phyloP scores from a whole-genome alignment of 2,797 vertebrate species.

The Carcharodon carcharias region DNA sequence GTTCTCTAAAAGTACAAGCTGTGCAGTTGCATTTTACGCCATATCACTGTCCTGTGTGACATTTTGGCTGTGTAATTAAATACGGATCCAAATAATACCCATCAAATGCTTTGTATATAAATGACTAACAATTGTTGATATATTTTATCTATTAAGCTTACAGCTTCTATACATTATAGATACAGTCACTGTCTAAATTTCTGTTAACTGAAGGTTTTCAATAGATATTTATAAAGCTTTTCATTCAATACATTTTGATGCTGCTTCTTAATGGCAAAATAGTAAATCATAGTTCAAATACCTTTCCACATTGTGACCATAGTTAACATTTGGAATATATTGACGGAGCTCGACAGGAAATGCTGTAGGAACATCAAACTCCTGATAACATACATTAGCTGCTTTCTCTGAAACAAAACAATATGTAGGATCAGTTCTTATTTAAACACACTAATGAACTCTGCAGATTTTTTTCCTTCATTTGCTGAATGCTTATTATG shows the following conservation, averaged over 20 bases:
- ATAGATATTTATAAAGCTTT: neutral
- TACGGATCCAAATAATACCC: neutral
- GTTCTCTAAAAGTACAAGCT: neutral
- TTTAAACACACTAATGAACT: neutral
- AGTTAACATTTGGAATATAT: constrained; percentile 81
- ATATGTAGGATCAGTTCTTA: neutral
- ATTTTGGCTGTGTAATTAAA: neutral
- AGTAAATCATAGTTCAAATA: neutral
- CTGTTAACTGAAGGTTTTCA: neutral
- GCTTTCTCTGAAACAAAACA: constrained; percentile 57
- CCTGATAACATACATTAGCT: constrained; percentile 89
- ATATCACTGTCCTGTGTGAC: neutral
- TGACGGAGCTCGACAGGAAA: constrained; percentile 79
- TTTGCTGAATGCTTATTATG: neutral
- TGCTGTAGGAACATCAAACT: constrained; percentile 71
- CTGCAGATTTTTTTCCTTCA: neutral
- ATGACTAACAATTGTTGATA: neutral
- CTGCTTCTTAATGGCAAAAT: neutral
- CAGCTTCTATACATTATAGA: neutral
- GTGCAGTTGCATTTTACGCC: neutral
- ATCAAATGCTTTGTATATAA: neutral
- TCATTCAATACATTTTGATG: neutral
- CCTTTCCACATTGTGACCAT: constrained; percentile 45
- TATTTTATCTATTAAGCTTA: neutral
- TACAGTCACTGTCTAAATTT: neutral